Conservation (phyloP, 2,113 vertebrate genomes). For the Sturnus vulgaris region DNA sequence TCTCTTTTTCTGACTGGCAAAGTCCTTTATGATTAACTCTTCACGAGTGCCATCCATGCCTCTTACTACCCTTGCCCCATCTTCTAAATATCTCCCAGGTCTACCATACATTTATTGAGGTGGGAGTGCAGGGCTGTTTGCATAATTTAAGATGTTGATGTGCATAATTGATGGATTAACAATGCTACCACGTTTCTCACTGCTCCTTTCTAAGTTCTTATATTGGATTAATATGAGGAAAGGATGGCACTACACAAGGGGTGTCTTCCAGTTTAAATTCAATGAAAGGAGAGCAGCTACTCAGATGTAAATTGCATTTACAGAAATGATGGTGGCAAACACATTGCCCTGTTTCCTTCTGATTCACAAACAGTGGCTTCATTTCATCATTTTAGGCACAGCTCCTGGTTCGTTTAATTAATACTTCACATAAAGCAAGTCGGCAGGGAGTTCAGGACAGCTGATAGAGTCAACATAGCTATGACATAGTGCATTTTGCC, state of each 20-base stretch:
- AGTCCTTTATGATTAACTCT: not conserved
- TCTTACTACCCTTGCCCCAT: not conserved
- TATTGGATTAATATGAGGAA: not conserved
- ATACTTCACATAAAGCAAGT: not conserved
- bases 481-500: not conserved
- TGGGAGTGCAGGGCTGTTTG: not conserved
- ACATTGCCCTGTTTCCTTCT: not conserved
- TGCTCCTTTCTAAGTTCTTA: not conserved
- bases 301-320: not conserved
- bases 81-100: not conserved
- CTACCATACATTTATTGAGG: not conserved
- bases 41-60: not conserved
- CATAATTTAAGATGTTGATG: not conserved
- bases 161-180: not conserved
- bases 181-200: not conserved
- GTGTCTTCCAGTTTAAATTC: not conserved
- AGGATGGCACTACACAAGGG: rapidly evolving
- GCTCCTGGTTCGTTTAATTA: not conserved
- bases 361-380: not conserved
- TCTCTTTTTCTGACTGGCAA: not conserved
- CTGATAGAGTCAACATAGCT: not conserved
- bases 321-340: not conserved
- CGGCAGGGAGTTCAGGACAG: not conserved
- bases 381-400: not conserved
- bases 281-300: not conserved